phyloP scores from a whole-genome alignment of 2,888 invertebrate genomes.

The Hydropsyche betteni region DNA sequence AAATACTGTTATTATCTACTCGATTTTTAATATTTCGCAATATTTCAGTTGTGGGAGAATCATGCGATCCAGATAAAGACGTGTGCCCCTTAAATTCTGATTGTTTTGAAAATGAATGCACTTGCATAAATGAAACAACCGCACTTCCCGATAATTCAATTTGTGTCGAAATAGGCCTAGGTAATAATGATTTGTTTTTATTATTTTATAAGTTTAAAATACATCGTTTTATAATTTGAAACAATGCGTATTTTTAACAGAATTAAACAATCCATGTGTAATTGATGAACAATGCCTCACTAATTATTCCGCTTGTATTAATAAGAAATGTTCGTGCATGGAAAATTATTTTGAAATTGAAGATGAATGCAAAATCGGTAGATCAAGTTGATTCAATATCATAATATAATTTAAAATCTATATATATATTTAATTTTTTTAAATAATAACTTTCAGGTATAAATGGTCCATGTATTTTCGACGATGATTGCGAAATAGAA shows the following conservation, averaged over 20 bases:
- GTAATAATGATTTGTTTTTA: neutral
- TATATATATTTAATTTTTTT: too few species aligned
- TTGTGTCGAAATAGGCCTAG: constrained; percentile 24
- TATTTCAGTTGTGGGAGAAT: constrained; percentile 59
- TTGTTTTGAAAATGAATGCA: constrained; percentile 56
- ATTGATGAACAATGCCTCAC: constrained; percentile 58
- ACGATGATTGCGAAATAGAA: constrained; percentile 58
- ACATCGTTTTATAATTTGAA: too few species aligned
- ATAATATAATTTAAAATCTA: neutral
- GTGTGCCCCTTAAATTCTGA: constrained; percentile 56
- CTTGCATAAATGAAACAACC: constrained; percentile 57
- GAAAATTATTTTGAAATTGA: constrained; percentile 32
- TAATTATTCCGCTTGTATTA: constrained; percentile 56
- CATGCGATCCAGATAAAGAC: constrained; percentile 55
- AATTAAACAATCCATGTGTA: constrained; percentile 58
- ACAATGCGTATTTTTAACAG: constrained; percentile 53
- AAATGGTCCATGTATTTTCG: constrained; percentile 53
- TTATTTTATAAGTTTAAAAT: too few species aligned
- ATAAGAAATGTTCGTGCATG: constrained; percentile 41
- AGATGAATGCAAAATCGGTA: constrained; percentile 27
- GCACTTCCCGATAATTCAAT: constrained; percentile 57
- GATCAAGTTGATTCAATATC: neutral
- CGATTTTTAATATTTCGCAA: neutral
- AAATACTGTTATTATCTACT: neutral
- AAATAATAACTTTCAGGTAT: neutral